Base-by-base conservation (phyloP, 2,797 vertebrate genomes). In the Pangasius larnaudii region DNA sequence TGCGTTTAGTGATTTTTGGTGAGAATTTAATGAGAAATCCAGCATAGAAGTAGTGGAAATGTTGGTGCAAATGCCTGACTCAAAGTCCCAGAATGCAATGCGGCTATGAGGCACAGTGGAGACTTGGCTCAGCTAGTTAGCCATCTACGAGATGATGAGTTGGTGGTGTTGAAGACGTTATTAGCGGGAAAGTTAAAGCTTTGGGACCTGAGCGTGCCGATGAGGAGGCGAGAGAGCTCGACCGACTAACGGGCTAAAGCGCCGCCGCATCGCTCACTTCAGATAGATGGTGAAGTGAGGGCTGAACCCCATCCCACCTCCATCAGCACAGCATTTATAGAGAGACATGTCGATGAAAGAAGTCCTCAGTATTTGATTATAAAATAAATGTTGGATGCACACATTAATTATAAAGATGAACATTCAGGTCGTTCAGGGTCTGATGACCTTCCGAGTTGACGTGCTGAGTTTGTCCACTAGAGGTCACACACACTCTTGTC, bases 381-480 rank as follows among this genome's bases (percentile, higher is more conserved):
- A 18, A 78, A 33, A 33, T 33, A 56, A 78, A 78, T 56, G 6
- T 24, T 1, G 0, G 3, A 3, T 27, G 19, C 18, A 53, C 33
- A 3, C 18, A 3, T 18, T 11, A 11, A 53, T 22, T 36, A 3
- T 22, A 53, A 80, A 58, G 53, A 58, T 58, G 14, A n/a, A 19
- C 5, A 19, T 19, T 81, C 27, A 18, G 13, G 1, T n/a, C 1
- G 3, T 59, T 65, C 8, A 11, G 27, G 59, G 18, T 69, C 46
- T 71, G 65, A 36, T 69, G 65, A 69, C 63, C 46, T 84, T 51
- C 42, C 7, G 51, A 74, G 71, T 24, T 83, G 65, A 53, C 10
- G 1, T 88, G 74, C 65, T 18, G 24, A 88, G 24, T 10, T 49
- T 88, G 81, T 78, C 91, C 91, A 91, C 69, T 84, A 91, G 91